Conservation (phyloP, 2,888 invertebrate genomes). For the Amblyjoppa proteus region DNA sequence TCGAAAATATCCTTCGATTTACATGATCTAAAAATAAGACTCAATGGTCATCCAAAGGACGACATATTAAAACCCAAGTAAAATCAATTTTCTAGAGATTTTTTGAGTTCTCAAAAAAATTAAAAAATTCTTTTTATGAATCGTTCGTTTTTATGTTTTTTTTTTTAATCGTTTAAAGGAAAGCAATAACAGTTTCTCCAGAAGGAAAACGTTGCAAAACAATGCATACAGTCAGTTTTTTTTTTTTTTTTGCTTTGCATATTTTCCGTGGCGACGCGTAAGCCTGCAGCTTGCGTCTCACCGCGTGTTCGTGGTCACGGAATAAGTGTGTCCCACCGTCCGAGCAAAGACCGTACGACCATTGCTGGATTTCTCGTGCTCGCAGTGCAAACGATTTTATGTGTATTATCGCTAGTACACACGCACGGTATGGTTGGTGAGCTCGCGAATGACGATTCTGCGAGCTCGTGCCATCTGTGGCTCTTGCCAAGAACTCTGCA, state of each 20-base stretch:
- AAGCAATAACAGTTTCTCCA: constrained; percentile 3
- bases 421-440: neutral
- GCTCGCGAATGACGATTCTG: constrained; percentile 69
- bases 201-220: neutral
- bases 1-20: neutral
- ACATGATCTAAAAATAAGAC: too few species aligned
- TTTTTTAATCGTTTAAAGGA: neutral
- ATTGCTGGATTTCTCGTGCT: neutral
- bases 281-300: neutral
- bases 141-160: neutral
- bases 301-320: constrained; percentile 7
- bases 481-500: constrained; percentile 70
- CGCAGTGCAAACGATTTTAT: neutral
- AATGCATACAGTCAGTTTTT: too few species aligned
- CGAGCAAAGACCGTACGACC: neutral
- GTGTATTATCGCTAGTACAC: constrained; percentile 17
- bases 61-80: too few species aligned
- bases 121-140: too few species aligned
- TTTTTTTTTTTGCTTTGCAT: neutral
- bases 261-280: constrained; percentile 13
- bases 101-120: too few species aligned
- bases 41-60: too few species aligned
- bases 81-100: too few species aligned
- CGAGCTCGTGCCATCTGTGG: constrained; percentile 82
- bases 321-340: neutral